Evolutionary conservation across 2,113 vertebrate genomes (phyloP), one percentile per base, ranked within the genome.

Genomic region (Phainopepla nitens): DNA sequence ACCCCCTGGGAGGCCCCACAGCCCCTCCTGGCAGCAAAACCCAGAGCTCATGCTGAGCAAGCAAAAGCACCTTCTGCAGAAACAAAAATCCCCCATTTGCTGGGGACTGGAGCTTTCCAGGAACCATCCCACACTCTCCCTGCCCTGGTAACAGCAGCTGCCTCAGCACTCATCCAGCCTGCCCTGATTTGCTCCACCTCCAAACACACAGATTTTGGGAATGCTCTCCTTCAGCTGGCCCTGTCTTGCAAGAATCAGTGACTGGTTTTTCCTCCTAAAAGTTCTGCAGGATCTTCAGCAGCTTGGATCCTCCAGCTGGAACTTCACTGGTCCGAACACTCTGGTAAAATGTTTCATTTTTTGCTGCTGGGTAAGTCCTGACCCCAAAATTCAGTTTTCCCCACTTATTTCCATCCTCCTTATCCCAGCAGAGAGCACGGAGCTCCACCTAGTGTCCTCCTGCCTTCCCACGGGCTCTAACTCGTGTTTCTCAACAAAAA

Each of bases 401-500:
- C 10, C 25, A 13, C 8, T 17, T 1, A 62, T 17, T 11, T 1
- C 39, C 72, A 36, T 12, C 6, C 13, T 2, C 33, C 7, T 41
- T 1, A 4, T 5, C n/a, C 21, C 58, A 57, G 82, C 61, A 39
- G 44, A 49, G 53, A 49, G 45, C 61, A 49, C 22, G 7, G 5
- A 62, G 94, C 95, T 80, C 96, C 96, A 78, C 19, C 95, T 96
- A 73, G 85, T 51, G 93, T 75, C 86, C 79, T 61, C 25, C 44
- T 35, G 50, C 60, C 57, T 23, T 15, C 47, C 20, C 21, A 13
- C 7, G 4, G 41, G 7, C 0, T 33, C 6, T 7, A n/a, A 1
- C 13, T 33, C 1, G 0, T 33, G 41, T 29, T 65, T 27, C 35
- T 41, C 22, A 15, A 10, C 17, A 42, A 51, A 70, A 33, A 6